A percentile compares a stretch with the other conserved stretches of the same genome.
Evolutionary conservation across 2,113 vertebrate genomes (phyloP).

Genomic region (Redunca redunca): DNA sequence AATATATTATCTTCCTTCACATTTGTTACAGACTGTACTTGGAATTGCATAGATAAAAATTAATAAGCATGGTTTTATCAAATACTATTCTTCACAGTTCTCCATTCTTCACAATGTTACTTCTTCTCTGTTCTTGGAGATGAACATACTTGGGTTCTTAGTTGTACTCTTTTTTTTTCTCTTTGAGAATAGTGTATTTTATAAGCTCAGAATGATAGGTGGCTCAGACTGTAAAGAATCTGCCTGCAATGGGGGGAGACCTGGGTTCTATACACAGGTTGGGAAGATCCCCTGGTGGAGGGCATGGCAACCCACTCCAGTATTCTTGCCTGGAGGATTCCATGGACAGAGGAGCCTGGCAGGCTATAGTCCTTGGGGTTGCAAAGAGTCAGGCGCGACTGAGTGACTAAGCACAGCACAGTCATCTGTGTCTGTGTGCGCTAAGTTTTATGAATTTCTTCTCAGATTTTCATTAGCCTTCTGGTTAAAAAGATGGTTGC

Average conservation of each 20-base stretch:
- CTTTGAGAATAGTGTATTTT: neutral
- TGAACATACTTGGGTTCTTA: neutral
- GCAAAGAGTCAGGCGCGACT: neutral
- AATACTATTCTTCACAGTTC: neutral
- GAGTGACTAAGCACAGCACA: neutral
- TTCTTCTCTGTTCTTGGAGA: neutral
- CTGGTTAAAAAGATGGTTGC: neutral
- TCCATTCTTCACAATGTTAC: neutral
- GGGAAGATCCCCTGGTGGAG: neutral
- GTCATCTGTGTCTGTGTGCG: neutral
- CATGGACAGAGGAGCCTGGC: neutral
- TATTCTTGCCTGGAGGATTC: neutral
- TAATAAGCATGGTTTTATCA: neutral
- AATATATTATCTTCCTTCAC: neutral
- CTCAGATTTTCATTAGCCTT: conserved; percentile 13
- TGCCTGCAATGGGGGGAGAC: fast-evolving
- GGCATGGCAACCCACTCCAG: neutral
- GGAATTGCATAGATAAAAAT: neutral
- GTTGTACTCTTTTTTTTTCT: neutral
- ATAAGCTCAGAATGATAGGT: neutral
- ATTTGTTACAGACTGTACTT: neutral
- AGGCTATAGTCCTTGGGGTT: neutral
- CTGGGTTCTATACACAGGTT: neutral
- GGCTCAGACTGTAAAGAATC: neutral
- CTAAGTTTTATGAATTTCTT: neutral